A percentile compares a stretch with the other conserved stretches of the same genome.
Evolutionary conservation across 2,888 invertebrate genomes (phyloP).

Genomic region (Tortricodes alternella): DNA sequence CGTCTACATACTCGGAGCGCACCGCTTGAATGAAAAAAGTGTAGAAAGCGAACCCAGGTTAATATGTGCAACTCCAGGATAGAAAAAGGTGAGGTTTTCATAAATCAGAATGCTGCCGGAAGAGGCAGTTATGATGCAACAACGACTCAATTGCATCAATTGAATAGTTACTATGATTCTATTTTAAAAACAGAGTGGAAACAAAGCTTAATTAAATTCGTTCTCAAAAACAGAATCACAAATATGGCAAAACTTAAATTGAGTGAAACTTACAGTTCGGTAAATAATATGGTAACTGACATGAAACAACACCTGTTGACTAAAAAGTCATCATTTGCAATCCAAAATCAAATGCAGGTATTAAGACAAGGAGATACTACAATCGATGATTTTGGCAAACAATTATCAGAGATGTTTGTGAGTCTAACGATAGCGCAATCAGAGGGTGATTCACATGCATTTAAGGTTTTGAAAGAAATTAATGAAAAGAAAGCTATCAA

Average conservation of each 20-base stretch:
- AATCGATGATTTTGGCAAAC: constrained; percentile 9
- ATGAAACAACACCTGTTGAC: neutral
- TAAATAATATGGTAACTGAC: neutral
- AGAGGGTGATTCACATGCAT: neutral
- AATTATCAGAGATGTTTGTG: constrained; percentile 18
- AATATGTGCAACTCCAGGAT: no score
- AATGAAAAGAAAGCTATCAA: no score
- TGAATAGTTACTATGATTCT: neutral
- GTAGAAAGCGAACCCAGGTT: no score
- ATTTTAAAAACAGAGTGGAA: neutral
- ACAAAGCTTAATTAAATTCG: neutral
- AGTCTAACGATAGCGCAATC: constrained; percentile 25
- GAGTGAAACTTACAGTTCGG: no score
- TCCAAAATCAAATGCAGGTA: constrained; percentile 13
- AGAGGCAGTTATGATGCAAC: no score
- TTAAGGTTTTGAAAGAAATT: no score
- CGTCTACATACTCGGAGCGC: no score
- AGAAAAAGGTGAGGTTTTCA: no score
- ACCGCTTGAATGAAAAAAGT: no score
- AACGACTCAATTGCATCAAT: no score
- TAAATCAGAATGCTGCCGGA: no score
- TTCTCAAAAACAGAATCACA: neutral
- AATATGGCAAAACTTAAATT: neutral
- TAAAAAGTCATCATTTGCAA: neutral
- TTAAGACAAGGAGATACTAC: constrained; percentile 9